Base-by-base conservation (phyloP, 2,797 vertebrate genomes). In the Eulemur rubriventer region DNA sequence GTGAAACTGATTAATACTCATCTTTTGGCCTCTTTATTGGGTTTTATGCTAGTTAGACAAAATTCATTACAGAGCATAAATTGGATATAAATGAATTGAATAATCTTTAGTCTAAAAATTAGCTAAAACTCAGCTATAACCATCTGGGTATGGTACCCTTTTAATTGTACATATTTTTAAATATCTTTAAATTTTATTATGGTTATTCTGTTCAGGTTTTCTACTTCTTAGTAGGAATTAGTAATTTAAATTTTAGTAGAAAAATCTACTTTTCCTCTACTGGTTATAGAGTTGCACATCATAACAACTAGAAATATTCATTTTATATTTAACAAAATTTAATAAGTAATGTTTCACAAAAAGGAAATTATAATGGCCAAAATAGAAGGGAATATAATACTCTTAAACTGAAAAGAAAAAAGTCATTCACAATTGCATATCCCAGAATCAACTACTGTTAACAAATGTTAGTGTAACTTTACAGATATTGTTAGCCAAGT, bases 171-270 rank as follows among this genome's bases (percentile, higher is more conserved):
- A 61, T 59, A 61, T 75, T 92, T 92, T 30, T 48, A 75, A 50
- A 75, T 28, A 90, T 28, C 35, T 73, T 73, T 75, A 76, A 55
- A 75, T 76, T 80, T 82, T 48, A 65, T 82, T 80, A 48, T 35
- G 8, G 50, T 75, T 88, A 18, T 82, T 95, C 59, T 69, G 30
- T 61, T 73, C 57, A 86, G 28, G 81, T 65, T 59, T 96, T 80
- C 65, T 81, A 80, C 33, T 85, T 65, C 38, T 93, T 90, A 73
- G 38, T 73, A 96, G 48, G 78, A 90, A 80, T 79, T 41, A 65
- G 46, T 92, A 48, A 83, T 83, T 93, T 52, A 83, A 95, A 55
- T 65, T 89, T 93, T 78, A 72, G 43, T 70, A 83, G 61, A 84
- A 78, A 96, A 93, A 84, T 41, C 43, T 80, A 80, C n/a, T 1